Evolutionary conservation across 1,140 invertebrate genomes (phyloP).

Genomic region (Meteorus sp.): DNA sequence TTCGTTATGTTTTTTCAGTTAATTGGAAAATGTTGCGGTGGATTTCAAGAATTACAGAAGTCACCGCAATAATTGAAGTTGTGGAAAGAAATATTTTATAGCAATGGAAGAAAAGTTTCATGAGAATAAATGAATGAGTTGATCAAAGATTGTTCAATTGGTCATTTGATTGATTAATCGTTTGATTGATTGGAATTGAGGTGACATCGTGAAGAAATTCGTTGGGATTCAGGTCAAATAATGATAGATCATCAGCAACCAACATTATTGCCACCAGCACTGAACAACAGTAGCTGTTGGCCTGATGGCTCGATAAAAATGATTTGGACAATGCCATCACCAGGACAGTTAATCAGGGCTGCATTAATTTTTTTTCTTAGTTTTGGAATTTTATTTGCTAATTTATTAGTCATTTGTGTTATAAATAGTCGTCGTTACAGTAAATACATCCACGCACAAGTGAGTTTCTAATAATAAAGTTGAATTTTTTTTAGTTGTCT

Average conservation of each 20-base stretch:
- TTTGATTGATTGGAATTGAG: too few species aligned
- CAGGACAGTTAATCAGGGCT: slow-evolving; percentile 72
- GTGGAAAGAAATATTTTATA: too few species aligned
- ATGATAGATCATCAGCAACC: slow-evolving; percentile 53
- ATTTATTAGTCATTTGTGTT: slow-evolving; percentile 78
- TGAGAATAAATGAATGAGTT: too few species aligned
- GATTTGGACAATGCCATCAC: slow-evolving; percentile 64
- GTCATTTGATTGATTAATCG: too few species aligned
- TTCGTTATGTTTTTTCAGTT: not conserved
- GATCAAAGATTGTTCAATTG: too few species aligned
- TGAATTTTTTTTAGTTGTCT: not conserved
- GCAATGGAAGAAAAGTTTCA: too few species aligned
- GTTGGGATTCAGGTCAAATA: slow-evolving; percentile 13
- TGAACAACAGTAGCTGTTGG: slow-evolving; percentile 80
- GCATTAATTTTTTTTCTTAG: slow-evolving; percentile 75
- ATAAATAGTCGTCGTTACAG: slow-evolving; percentile 79
- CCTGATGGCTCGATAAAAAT: slow-evolving; percentile 65
- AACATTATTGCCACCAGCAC: slow-evolving; percentile 72
- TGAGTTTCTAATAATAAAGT: slow-evolving; percentile 44
- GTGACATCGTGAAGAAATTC: not conserved
- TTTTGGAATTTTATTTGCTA: slow-evolving; percentile 74
- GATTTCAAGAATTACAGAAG: too few species aligned
- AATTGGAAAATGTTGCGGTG: not conserved
- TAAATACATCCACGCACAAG: slow-evolving; percentile 84
- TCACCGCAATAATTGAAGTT: too few species aligned